These are phyloP conservation scores for Synanthedon andrenaeformis DNA, from an alignment of 2,888 invertebrate genomes.

Conservation along the genomic window DNA sequence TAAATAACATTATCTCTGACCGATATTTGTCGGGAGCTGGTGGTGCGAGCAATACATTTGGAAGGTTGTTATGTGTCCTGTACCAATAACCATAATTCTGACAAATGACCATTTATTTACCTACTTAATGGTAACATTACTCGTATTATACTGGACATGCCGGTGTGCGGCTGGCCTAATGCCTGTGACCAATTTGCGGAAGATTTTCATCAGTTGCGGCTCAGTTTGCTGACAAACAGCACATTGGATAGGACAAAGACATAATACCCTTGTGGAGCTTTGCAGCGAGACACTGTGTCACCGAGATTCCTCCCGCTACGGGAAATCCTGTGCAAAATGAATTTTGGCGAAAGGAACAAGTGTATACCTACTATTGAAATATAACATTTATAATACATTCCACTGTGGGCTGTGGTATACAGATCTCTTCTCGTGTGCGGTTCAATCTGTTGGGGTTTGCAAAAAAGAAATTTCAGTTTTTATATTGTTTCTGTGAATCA, in stretches of 20 bases:
- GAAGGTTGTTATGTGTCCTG: background rate
- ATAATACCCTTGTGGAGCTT: background rate
- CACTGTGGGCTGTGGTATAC: too few species aligned
- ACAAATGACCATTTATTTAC: background rate
- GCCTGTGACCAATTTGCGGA: too few species aligned
- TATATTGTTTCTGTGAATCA: too few species aligned
- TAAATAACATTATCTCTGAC: too few species aligned
- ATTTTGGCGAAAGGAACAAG: background rate
- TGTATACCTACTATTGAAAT: background rate
- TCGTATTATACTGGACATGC: background rate
- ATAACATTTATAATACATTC: too few species aligned
- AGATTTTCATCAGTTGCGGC: background rate
- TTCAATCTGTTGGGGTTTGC: too few species aligned
- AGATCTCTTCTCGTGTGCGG: too few species aligned
- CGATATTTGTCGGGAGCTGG: too few species aligned
- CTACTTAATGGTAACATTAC: background rate
- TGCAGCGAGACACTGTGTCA: background rate
- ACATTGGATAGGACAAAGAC: background rate
- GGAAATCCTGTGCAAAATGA: background rate
- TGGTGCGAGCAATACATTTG: background rate
- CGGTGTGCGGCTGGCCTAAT: too few species aligned
- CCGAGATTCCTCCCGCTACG: background rate
- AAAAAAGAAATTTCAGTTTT: too few species aligned
- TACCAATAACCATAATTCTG: background rate
- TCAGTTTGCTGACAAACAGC: background rate